Percentiles rank a stretch among this genome's conserved stretches.
phyloP scores from a whole-genome alignment of 2,888 invertebrate species.

The Apotomis turbidana region DNA sequence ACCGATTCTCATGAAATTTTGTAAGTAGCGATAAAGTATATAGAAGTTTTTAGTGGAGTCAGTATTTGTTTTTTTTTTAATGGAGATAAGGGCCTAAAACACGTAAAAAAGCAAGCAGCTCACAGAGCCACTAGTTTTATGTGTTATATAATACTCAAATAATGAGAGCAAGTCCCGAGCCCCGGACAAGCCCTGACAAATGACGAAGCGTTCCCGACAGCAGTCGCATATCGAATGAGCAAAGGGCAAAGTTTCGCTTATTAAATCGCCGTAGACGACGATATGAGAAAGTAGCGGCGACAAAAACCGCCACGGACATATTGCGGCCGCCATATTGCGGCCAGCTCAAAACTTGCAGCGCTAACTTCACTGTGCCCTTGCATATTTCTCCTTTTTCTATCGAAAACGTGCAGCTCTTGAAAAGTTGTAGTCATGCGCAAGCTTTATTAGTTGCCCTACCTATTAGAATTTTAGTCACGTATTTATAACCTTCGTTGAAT shows the following conservation, averaged over 20 bases:
- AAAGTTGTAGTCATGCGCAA: constrained; percentile 57
- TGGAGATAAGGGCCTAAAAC: too few species aligned
- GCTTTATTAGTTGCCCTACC: constrained; percentile 59
- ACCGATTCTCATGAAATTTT: too few species aligned
- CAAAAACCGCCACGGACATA: constrained; percentile 79
- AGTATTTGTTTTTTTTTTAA: too few species aligned
- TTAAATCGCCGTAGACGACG: constrained; percentile 75
- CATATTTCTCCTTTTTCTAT: constrained; percentile 68
- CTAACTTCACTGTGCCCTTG: constrained; percentile 64
- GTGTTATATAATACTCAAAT: constrained; percentile 28
- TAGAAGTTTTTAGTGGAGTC: too few species aligned
- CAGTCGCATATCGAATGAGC: constrained; percentile 78
- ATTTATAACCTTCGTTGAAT: constrained; percentile 46
- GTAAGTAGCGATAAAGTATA: too few species aligned
- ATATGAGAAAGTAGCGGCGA: constrained; percentile 76
- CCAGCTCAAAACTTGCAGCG: constrained; percentile 74
- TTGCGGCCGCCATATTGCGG: constrained; percentile 72
- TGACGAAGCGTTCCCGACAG: constrained; percentile 66
- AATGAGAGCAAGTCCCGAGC: constrained; percentile 43
- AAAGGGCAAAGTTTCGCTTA: constrained; percentile 77
- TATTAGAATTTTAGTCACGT: constrained; percentile 48
- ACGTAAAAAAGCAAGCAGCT: not conserved
- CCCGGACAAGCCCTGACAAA: constrained; percentile 57
- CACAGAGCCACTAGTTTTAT: not conserved
- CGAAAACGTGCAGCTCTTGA: constrained; percentile 49